Evolutionary conservation across 2,797 vertebrate genomes (phyloP), one percentile per base, ranked within the genome.

Genomic region (Channallabes apus): DNA sequence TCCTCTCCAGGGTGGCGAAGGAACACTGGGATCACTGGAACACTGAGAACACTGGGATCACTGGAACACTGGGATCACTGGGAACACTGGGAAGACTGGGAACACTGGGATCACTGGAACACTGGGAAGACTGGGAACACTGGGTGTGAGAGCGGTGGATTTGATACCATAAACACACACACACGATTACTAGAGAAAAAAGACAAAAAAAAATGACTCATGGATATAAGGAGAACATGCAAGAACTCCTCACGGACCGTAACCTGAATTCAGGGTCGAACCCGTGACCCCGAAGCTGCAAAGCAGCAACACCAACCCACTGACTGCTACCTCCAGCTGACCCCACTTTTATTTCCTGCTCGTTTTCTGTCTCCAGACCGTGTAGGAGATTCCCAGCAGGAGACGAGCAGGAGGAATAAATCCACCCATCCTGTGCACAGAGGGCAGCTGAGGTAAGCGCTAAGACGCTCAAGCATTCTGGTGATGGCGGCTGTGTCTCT

Each of bases 321-420:
- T 46, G 46, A 80, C 51, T 75, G 7, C 72, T 27, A 76, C 12
- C 58, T 8, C 58, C n/a, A 7, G 3, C 76, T 38, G 54, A 77
- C 58, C 32, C 20, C 5, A n/a, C 8, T 29, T n/a, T 46, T 73
- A 73, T 73, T 73, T 51, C 71, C 71, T 73, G 71, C 71, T 73
- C 71, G 15, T 51, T 27, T n/a, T 73, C 41, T n/a, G 24, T n/a
- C 41, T 73, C 4, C 12, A 73, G 71, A n/a, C 24, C 7, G 71
- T 27, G 71, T 51, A 51, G 27, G 9, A 76, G 51, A 58, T 58
- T 29, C 46, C 41, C 72, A 27, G n/a, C 51, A 41, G 68, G 32
- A 38, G 68, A 17, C 22, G 18, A 12, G 17, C 73, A 20, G 73
- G 3, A 22, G 73, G 58, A 77, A 77, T 77, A 58, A 77, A 58